These are phyloP conservation scores for Heliconius hortense DNA, from an alignment of 2,888 invertebrate species.

Conservation along the genomic window DNA sequence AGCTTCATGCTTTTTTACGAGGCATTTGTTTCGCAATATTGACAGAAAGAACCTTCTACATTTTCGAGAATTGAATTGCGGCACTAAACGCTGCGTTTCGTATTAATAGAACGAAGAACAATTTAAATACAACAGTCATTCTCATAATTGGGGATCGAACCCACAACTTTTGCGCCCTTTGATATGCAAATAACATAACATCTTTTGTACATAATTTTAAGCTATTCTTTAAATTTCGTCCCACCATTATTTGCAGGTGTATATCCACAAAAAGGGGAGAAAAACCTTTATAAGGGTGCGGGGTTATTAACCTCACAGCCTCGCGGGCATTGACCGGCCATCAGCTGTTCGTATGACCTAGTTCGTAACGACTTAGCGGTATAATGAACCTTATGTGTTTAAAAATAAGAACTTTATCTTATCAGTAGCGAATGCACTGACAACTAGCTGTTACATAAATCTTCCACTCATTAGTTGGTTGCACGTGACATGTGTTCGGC, in stretches of 20 bases:
- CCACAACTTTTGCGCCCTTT: background rate
- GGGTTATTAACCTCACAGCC: constrained; percentile 44
- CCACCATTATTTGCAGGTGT: constrained; percentile 9
- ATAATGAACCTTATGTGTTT: constrained; percentile 3
- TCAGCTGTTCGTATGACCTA: constrained; percentile 47
- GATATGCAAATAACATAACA: background rate
- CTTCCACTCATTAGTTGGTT: constrained; percentile 39
- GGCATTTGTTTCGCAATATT: too few species aligned
- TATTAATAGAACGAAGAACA: background rate
- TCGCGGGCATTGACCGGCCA: constrained; percentile 45
- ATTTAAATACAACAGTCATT: background rate
- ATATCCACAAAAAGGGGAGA: constrained; percentile 26
- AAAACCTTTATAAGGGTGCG: constrained; percentile 40
- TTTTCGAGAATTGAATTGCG: background rate
- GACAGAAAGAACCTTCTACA: too few species aligned
- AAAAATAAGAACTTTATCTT: background rate
- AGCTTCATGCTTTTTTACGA: too few species aligned
- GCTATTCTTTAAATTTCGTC: background rate
- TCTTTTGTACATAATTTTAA: background rate
- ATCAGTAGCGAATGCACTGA: constrained; percentile 18
- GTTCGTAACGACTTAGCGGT: constrained; percentile 25
- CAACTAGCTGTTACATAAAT: constrained; percentile 39
- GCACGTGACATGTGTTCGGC: constrained; percentile 33
- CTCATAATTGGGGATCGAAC: background rate
- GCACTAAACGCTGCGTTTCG: background rate